Evolutionary conservation across 2,888 invertebrate species (phyloP).

Genomic region (Dichetophora obliterata): DNA sequence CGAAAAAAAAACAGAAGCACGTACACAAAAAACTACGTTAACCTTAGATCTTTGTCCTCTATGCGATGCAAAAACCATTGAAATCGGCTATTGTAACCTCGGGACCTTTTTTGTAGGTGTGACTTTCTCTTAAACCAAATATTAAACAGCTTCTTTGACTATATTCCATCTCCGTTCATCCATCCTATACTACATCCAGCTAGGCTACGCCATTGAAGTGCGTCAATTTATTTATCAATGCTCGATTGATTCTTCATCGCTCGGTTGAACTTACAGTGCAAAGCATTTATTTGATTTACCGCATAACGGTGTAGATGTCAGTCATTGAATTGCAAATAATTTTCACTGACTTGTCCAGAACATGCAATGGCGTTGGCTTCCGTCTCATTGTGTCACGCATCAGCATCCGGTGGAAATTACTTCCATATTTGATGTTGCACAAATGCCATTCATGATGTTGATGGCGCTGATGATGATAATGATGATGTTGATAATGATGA

Average conservation of each 20-base stretch:
- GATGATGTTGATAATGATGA: neutral
- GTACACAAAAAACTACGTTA: no score
- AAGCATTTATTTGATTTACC: slow-evolving; percentile 3
- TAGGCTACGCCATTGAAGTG: no score
- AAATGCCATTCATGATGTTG: neutral
- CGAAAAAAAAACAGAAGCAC: no score
- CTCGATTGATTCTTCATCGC: neutral
- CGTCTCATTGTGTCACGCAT: neutral
- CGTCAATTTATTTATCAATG: no score
- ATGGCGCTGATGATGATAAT: neutral
- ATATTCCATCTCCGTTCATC: no score
- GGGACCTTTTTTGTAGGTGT: no score
- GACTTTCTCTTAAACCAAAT: no score
- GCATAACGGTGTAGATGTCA: neutral
- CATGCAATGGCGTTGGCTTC: neutral
- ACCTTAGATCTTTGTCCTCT: no score
- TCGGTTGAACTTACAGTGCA: neutral
- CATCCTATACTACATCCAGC: no score
- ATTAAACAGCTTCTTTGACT: no score
- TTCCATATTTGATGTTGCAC: slow-evolving; percentile 4
- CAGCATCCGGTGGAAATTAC: slow-evolving; percentile 1
- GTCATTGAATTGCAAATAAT: neutral
- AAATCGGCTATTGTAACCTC: no score
- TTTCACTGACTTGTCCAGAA: neutral
- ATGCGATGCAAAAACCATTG: no score